Conservation (phyloP, 1,140 invertebrate species). For the Solen grandis region DNA sequence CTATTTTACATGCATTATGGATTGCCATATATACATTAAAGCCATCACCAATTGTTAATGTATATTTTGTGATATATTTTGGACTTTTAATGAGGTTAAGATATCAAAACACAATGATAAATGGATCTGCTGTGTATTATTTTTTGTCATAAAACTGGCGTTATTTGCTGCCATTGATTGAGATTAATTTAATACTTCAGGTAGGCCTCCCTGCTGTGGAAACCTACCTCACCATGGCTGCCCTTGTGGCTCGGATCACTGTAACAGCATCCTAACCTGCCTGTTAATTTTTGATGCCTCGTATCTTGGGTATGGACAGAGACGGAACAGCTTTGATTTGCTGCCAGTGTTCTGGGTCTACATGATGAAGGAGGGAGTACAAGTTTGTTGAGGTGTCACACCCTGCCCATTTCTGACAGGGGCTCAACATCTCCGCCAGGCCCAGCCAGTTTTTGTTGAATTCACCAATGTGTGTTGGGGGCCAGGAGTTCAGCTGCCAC, state of each 20-base stretch:
- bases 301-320: slow-evolving; percentile 12
- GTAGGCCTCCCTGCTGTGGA: too few relatives aligned
- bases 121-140: too few relatives aligned
- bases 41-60: too few relatives aligned
- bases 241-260: slow-evolving; percentile 5
- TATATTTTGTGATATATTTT: too few relatives aligned
- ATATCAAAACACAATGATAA: too few relatives aligned
- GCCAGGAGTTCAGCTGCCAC: slow-evolving; percentile 81
- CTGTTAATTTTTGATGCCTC: slow-evolving; percentile 34
- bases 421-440: slow-evolving; percentile 81
- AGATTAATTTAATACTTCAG: too few relatives aligned
- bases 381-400: slow-evolving; percentile 69
- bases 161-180: too few relatives aligned
- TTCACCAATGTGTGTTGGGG: slow-evolving; percentile 80
- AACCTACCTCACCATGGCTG: slow-evolving; percentile 35
- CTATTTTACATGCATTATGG: too few relatives aligned
- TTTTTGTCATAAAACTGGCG: too few relatives aligned
- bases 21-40: too few relatives aligned
- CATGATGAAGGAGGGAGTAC: slow-evolving; percentile 59
- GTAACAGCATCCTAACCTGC: slow-evolving; percentile 10
- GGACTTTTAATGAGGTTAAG: too few relatives aligned
- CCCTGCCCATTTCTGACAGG: slow-evolving; percentile 77
- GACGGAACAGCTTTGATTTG: slow-evolving; percentile 43
- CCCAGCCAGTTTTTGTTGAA: slow-evolving; percentile 81
- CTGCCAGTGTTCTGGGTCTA: slow-evolving; percentile 34